phyloP scores from a whole-genome alignment of 2,888 invertebrate species.

The Drosophila kuntzei region DNA sequence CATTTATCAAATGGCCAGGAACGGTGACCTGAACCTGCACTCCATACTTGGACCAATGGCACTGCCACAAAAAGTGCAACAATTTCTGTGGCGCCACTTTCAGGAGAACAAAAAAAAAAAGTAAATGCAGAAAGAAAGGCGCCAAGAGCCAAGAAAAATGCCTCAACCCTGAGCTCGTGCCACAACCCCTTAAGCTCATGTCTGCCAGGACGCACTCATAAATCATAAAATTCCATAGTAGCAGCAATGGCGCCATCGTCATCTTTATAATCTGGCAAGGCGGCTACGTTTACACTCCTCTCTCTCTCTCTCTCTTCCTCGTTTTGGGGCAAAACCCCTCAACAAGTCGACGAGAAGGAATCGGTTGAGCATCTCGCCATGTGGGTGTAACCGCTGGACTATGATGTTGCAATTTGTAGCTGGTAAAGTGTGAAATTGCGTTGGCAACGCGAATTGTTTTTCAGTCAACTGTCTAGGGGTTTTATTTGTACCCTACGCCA shows the following conservation, averaged over 20 bases:
- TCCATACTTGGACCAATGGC: slow-evolving; percentile 31
- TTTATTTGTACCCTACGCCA: slow-evolving; percentile 21
- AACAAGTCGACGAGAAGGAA: slow-evolving; percentile 4
- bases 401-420: slow-evolving; percentile 81
- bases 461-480: slow-evolving; percentile 33
- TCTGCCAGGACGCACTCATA: slow-evolving; percentile 66
- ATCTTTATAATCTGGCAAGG: slow-evolving; percentile 75
- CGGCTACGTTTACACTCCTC: slow-evolving; percentile 27
- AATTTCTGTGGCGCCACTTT: slow-evolving; percentile 60
- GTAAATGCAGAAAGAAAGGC: slow-evolving; percentile 18
- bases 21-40: slow-evolving; percentile 56
- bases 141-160: slow-evolving; percentile 50
- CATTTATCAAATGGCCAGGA: slow-evolving; percentile 74
- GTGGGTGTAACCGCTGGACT: slow-evolving; percentile 62
- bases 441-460: slow-evolving; percentile 74
- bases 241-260: slow-evolving; percentile 66
- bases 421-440: slow-evolving; percentile 81
- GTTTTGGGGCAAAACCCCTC: neutral
- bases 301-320: neutral
- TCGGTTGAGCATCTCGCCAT: slow-evolving; percentile 28
- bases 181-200: slow-evolving; percentile 29
- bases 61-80: slow-evolving; percentile 64
- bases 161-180: slow-evolving; percentile 1
- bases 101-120: slow-evolving; percentile 1
- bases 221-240: slow-evolving; percentile 77